These are phyloP conservation scores for Bombus fervidus DNA, from an alignment of 1,140 invertebrate genomes.

Conservation along the genomic window DNA sequence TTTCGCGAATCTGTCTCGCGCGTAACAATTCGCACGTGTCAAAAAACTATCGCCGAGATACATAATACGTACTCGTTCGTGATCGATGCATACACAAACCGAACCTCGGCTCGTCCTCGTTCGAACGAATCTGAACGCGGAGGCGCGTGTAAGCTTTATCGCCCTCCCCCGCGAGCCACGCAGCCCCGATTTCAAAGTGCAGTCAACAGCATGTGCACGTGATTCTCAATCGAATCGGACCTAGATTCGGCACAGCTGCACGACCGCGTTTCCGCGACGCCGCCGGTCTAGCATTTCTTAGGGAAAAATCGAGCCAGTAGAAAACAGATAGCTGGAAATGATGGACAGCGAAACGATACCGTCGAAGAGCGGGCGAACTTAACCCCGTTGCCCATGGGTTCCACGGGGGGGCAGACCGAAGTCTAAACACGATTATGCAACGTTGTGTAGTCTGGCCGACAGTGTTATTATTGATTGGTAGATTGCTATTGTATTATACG, in stretches of 20 bases:
- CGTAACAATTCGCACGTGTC: too few species aligned
- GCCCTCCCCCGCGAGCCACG: constrained; percentile 47
- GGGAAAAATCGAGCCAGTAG: not conserved
- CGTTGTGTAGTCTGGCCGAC: not conserved
- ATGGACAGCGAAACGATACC: constrained; percentile 44
- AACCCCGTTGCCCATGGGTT: constrained; percentile 53
- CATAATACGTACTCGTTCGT: not conserved
- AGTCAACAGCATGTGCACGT: constrained; percentile 35
- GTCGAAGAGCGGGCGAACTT: constrained; percentile 46
- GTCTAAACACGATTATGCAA: constrained; percentile 16
- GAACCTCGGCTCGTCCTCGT: not conserved
- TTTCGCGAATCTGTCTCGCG: not conserved
- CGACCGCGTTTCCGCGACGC: constrained; percentile 55
- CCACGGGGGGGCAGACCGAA: constrained; percentile 11
- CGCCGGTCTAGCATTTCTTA: too few species aligned
- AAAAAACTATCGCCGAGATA: not conserved
- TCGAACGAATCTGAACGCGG: not conserved
- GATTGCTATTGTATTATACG: too few species aligned
- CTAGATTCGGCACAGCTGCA: constrained; percentile 64
- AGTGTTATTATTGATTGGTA: not conserved
- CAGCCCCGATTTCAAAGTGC: constrained; percentile 62
- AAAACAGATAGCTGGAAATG: constrained; percentile 53
- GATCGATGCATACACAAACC: not conserved
- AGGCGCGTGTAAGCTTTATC: constrained; percentile 40
- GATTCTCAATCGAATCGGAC: constrained; percentile 42